A percentile compares a stretch with the other conserved stretches of the same genome.
Evolutionary conservation across 2,888 invertebrate species (phyloP).

Genomic region (Helicoverpa assulta): DNA sequence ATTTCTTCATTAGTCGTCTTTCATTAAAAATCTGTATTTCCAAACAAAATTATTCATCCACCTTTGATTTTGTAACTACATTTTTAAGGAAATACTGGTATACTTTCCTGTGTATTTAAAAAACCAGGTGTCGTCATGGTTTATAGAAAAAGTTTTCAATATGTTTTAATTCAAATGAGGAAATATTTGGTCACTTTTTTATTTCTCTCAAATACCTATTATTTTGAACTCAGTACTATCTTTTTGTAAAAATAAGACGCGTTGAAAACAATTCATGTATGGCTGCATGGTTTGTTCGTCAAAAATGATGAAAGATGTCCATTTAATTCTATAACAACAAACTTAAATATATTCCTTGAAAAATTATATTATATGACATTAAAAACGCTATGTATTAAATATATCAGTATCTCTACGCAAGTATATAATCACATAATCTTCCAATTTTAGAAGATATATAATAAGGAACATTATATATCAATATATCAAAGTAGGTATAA

Average conservation of each 20-base stretch:
- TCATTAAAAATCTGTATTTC: neutral
- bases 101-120: too few species aligned
- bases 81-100: neutral
- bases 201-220: too few species aligned
- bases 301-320: constrained; percentile 63
- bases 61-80: neutral
- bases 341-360: neutral
- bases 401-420: constrained; percentile 20
- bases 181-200: too few species aligned
- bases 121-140: too few species aligned
- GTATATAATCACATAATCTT: constrained; percentile 83
- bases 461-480: neutral
- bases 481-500: neutral
- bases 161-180: too few species aligned
- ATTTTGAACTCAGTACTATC: too few species aligned
- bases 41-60: neutral
- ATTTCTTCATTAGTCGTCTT: constrained; percentile 63
- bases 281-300: constrained; percentile 73
- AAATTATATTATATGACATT: neutral
- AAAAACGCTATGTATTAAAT: constrained; percentile 12
- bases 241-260: constrained; percentile 27
- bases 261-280: constrained; percentile 69
- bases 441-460: constrained; percentile 73
- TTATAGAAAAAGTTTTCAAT: neutral
- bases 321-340: constrained; percentile 54